Conservation (phyloP, 2,888 invertebrate genomes). For the Oeneis ivallda region DNA sequence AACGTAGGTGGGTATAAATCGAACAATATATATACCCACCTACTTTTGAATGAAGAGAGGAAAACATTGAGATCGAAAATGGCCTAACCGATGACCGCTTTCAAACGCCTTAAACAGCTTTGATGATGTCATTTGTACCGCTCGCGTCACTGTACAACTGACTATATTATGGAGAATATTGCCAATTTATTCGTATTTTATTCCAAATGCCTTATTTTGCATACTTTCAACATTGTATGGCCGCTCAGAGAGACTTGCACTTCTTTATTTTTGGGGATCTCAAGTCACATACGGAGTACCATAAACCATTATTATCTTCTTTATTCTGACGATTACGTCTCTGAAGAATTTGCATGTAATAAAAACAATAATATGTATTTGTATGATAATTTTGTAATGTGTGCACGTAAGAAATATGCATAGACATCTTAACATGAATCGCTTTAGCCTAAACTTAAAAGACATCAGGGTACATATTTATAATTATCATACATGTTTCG, state of each 20-base stretch:
- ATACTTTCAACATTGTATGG: constrained; percentile 19
- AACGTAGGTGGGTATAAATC: too few relatives aligned
- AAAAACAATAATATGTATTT: too few relatives aligned
- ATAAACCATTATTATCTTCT: too few relatives aligned
- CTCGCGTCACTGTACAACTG: constrained; percentile 41
- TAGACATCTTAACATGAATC: not conserved
- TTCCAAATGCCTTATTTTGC: constrained; percentile 31
- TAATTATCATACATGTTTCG: too few relatives aligned
- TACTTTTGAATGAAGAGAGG: not conserved
- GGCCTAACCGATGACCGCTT: constrained; percentile 33
- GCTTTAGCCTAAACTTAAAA: not conserved
- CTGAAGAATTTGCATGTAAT: not conserved
- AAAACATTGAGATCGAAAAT: not conserved
- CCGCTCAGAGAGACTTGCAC: constrained; percentile 39
- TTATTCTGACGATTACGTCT: not conserved
- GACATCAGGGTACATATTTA: too few relatives aligned
- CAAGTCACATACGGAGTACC: not conserved
- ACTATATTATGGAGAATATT: constrained; percentile 38
- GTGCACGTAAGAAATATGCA: not conserved
- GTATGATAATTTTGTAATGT: too few relatives aligned
- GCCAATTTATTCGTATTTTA: constrained; percentile 37
- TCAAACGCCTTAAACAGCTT: constrained; percentile 37
- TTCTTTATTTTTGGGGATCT: constrained; percentile 25
- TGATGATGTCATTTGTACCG: constrained; percentile 53
- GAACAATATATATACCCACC: not conserved